A percentile compares a stretch with the other conserved stretches of the same genome.
Evolutionary conservation across 2,113 vertebrate species (phyloP).

Genomic region (Genyomyrus donnyi): DNA sequence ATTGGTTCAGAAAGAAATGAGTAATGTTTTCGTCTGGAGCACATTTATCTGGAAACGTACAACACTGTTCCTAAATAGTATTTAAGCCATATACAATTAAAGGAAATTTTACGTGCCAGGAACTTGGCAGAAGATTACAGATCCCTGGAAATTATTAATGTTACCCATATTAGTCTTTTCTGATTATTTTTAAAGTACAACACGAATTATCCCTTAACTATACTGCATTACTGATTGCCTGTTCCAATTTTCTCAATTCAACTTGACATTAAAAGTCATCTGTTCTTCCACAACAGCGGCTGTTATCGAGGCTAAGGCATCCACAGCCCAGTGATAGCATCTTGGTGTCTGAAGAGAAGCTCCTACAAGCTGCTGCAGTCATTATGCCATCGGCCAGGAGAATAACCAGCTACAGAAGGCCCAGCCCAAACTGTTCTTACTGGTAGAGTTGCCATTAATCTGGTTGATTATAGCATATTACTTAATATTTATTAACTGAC

Average conservation of each 20-base stretch:
- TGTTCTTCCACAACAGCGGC: not conserved
- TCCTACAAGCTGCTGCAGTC: not conserved
- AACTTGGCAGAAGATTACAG: not conserved
- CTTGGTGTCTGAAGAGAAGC: not conserved
- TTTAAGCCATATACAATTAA: not conserved
- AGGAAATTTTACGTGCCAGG: not conserved
- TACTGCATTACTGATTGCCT: not conserved
- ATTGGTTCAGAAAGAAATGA: slow-evolving; percentile 37
- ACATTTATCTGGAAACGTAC: not conserved
- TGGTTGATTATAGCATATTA: not conserved
- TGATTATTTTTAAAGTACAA: not conserved
- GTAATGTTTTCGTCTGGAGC: not conserved
- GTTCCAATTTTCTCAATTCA: not conserved
- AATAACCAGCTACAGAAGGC: not conserved
- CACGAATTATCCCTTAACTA: not conserved
- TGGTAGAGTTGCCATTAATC: not conserved
- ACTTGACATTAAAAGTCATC: not conserved
- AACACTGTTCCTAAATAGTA: slow-evolving; percentile 3
- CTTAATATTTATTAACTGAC: not conserved
- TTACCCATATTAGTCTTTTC: not conserved
- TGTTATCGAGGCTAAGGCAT: not conserved
- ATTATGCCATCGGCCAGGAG: not conserved
- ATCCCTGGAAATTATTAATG: not conserved
- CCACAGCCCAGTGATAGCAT: not conserved
- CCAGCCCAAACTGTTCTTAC: not conserved